These are phyloP conservation scores for Ricordea florida DNA, from an alignment of 92 coral and sea anemone species.

Conservation along the genomic window DNA sequence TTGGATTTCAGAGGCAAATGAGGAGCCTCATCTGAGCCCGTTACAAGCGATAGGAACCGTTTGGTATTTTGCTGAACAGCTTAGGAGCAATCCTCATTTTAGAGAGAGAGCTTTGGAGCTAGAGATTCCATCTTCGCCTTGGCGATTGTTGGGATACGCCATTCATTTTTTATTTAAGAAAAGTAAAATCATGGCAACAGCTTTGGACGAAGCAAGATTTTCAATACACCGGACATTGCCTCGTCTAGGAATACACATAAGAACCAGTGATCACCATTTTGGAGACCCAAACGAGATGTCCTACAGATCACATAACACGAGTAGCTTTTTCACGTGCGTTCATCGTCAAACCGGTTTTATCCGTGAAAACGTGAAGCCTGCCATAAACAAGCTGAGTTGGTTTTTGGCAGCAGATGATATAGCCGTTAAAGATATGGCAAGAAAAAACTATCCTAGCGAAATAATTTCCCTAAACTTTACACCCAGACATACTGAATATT, in stretches of 20 bases:
- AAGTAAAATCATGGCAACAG: not conserved
- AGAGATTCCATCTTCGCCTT: conserved; percentile 3
- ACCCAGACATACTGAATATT: not conserved
- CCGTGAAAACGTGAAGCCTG: not conserved
- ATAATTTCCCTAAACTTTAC: not conserved
- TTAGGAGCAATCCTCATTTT: not conserved
- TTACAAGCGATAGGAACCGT: not conserved
- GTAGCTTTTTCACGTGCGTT: not conserved
- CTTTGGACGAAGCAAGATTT: not conserved
- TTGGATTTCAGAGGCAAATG: not conserved
- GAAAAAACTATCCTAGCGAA: not conserved
- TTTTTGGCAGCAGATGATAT: not conserved
- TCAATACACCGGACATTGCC: not conserved
- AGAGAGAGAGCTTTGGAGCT: not conserved
- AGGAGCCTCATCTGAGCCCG: not conserved
- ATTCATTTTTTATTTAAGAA: not conserved
- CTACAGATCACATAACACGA: not conserved
- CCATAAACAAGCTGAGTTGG: not conserved
- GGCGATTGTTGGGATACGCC: not conserved
- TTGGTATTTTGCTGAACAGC: not conserved
- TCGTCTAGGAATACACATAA: not conserved
- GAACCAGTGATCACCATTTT: not conserved
- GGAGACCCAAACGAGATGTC: not conserved
- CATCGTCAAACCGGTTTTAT: not conserved
- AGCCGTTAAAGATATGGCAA: not conserved